A percentile compares a stretch with the other conserved stretches of the same genome.
Evolutionary conservation across 2,888 invertebrate species (phyloP).

Genomic region (Erebia palarica): DNA sequence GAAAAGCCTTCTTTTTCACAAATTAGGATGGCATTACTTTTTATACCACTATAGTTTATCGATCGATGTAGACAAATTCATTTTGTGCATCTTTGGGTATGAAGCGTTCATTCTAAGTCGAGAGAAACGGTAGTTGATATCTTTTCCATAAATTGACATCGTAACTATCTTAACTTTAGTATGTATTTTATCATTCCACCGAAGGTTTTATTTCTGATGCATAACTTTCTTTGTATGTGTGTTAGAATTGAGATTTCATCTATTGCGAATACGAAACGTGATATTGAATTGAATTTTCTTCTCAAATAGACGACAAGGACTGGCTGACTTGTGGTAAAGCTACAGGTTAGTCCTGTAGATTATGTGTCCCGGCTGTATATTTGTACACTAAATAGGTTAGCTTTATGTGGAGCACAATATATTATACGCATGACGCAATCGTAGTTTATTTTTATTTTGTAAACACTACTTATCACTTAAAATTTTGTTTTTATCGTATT

Average conservation of each 20-base stretch:
- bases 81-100: no score
- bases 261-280: neutral
- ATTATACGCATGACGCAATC: slow-evolving; percentile 34
- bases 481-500: neutral
- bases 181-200: neutral
- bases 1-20: no score
- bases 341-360: slow-evolving; percentile 75
- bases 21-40: no score
- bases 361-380: slow-evolving; percentile 15
- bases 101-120: no score
- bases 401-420: slow-evolving; percentile 29
- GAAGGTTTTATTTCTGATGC: neutral
- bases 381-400: slow-evolving; percentile 17
- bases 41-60: no score
- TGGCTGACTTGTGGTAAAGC: slow-evolving; percentile 81
- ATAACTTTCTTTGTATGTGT: neutral
- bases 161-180: no score
- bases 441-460: slow-evolving; percentile 11
- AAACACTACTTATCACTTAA: neutral
- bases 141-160: no score
- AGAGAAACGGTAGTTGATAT: no score
- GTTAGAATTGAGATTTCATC: neutral
- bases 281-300: slow-evolving; percentile 43
- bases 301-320: slow-evolving; percentile 78
- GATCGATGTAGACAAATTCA: no score